Percentiles rank a stretch among this genome's conserved stretches.
phyloP scores from a whole-genome alignment of 2,797 vertebrate genomes.

The Huso huso region DNA sequence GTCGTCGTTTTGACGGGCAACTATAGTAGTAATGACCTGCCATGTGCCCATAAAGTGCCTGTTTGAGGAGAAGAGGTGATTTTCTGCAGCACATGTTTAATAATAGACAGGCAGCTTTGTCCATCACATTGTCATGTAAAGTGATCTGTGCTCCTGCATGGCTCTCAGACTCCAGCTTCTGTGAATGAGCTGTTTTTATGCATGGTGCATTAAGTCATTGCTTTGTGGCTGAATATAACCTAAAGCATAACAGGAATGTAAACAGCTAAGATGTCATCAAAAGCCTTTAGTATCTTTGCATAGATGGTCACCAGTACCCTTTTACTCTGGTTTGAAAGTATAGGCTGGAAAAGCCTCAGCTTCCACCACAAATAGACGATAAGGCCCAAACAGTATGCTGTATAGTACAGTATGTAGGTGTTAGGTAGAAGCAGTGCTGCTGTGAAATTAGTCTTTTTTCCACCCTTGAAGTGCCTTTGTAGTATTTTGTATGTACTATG shows the following conservation, averaged over 20 bases:
- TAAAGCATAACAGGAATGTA: slow-evolving; percentile 61
- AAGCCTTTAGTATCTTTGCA: no score
- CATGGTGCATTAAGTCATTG: slow-evolving; percentile 61
- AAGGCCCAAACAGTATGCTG: no score
- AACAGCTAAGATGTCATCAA: slow-evolving; percentile 58
- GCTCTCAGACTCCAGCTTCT: slow-evolving; percentile 46
- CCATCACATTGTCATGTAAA: slow-evolving; percentile 61
- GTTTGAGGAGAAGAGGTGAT: slow-evolving; percentile 9
- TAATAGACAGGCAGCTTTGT: slow-evolving; percentile 50
- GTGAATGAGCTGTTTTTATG: slow-evolving; percentile 52
- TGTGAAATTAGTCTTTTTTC: no score
- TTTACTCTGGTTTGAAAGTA: no score
- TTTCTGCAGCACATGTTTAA: slow-evolving; percentile 36
- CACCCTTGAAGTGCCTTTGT: no score
- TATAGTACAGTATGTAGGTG: no score
- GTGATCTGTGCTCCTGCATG: slow-evolving; percentile 41
- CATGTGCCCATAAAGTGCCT: neutral
- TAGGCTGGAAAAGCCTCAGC: no score
- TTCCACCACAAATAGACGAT: no score
- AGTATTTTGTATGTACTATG: no score
- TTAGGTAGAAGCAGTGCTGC: no score
- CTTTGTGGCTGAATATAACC: slow-evolving; percentile 68
- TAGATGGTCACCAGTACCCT: no score
- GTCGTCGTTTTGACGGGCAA: no score
- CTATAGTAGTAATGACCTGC: neutral